Evolutionary conservation across 2,797 vertebrate genomes (phyloP).

Genomic region (Poecilia gillii): DNA sequence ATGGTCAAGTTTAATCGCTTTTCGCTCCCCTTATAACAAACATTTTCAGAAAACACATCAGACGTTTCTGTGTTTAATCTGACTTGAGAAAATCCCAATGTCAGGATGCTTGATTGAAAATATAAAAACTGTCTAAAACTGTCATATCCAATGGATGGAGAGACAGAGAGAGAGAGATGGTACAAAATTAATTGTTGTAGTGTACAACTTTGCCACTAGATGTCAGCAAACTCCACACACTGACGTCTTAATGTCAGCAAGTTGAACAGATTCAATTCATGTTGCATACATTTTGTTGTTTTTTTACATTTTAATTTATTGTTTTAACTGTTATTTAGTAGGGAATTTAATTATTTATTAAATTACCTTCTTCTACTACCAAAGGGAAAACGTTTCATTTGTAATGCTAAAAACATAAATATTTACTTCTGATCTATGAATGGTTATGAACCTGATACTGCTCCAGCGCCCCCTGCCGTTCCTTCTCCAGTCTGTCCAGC

Average conservation of each 20-base stretch:
- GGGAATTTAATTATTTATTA: not conserved
- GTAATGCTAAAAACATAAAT: not conserved
- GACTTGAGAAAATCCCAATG: not conserved
- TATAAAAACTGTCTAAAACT: not conserved
- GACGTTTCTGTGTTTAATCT: not conserved
- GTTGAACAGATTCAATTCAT: not conserved
- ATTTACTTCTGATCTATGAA: not conserved
- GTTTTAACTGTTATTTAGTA: not conserved
- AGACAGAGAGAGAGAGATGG: not conserved
- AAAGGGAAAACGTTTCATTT: not conserved
- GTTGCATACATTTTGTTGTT: not conserved
- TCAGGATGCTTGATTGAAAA: not conserved
- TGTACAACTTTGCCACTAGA: slow-evolving; percentile 1
- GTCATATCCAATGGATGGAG: not conserved
- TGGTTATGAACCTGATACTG: slow-evolving; percentile 86
- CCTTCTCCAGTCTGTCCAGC: slow-evolving; percentile 86
- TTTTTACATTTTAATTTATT: not conserved
- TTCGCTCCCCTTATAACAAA: not conserved
- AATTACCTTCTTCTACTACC: not conserved
- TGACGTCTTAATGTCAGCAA: not conserved
- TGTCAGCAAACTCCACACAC: not conserved
- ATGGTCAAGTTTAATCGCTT: not conserved
- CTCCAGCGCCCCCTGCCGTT: slow-evolving; percentile 86
- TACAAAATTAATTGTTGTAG: not conserved
- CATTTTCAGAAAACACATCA: not conserved